These are phyloP conservation scores for Zophobas atratus DNA, from an alignment of 1,140 invertebrate species.

Conservation along the genomic window DNA sequence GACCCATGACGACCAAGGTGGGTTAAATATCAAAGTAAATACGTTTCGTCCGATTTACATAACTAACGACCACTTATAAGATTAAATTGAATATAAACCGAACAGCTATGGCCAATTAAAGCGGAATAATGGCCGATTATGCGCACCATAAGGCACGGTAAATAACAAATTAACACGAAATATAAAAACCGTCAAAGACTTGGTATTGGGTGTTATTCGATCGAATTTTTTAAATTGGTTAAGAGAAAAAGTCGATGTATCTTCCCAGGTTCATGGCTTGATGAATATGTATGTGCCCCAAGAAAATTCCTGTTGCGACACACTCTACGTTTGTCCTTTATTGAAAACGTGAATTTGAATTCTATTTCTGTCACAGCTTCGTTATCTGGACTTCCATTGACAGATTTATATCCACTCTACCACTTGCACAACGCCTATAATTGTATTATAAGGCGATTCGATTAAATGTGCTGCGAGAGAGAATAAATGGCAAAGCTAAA, in stretches of 20 bases:
- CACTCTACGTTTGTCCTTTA: constrained; percentile 8
- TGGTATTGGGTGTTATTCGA: not conserved
- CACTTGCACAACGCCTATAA: constrained; percentile 37
- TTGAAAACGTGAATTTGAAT: constrained; percentile 34
- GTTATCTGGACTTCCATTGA: constrained; percentile 42
- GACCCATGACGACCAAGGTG: constrained; percentile 19
- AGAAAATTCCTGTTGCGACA: constrained; percentile 1
- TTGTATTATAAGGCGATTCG: constrained; percentile 40
- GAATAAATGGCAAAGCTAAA: constrained; percentile 4
- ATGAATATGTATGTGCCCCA: constrained; percentile 5
- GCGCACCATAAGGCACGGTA: constrained; percentile 11
- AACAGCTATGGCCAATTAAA: constrained; percentile 17
- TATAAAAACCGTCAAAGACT: not conserved
- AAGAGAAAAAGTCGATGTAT: not conserved
- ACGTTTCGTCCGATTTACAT: constrained; percentile 34
- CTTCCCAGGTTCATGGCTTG: not conserved
- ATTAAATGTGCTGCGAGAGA: constrained; percentile 5
- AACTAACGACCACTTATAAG: constrained; percentile 39
- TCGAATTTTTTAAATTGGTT: not conserved
- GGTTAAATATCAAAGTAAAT: constrained; percentile 42
- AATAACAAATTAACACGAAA: constrained; percentile 6
- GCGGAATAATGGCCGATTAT: constrained; percentile 8
- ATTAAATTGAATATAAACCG: constrained; percentile 22
- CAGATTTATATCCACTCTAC: constrained; percentile 42
- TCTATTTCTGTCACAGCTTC: constrained; percentile 45